Evolutionary conservation across 2,888 invertebrate genomes (phyloP), one percentile per base, ranked within the genome.

Genomic region (Macropis europaea): DNA sequence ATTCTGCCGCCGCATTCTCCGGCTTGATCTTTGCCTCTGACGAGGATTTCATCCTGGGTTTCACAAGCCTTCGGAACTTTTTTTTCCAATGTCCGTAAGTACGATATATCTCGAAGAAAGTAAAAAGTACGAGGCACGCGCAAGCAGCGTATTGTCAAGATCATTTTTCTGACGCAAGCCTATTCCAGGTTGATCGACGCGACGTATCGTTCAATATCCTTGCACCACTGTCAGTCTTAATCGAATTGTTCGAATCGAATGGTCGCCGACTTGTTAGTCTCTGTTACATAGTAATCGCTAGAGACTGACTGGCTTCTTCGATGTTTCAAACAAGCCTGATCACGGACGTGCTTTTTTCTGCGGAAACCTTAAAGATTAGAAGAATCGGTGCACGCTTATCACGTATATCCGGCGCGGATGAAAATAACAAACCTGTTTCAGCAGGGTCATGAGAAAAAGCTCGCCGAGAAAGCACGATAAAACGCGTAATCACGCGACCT

Each of bases 401-500:
- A n/a, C 26, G n/a, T n/a, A n/a, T 26, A 43, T 57, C 57, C 57
- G 57, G 57, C 22, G 45, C 24, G 52, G 19, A 62, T 45, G 53
- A 62, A 62, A 62, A 53, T 53, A 45, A 53, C 43, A 26, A 54
- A 62, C 50, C 24, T n/a, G 28, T 45, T 53, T 26, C 45, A 19
- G 22, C 19, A 15, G 47, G 3, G 13, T n/a, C 3, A 9, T 7
- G 19, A 32, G 28, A 40, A 59, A 30, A 26, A 28, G 28, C 34
- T 38, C 11, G 15, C 28, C 26, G 56, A 38, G 48, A 74, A 74
- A 62, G 32, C 57, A 26, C 47, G 36, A 63, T 62, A 57, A 76
- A 64, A 62, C 24, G 17, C 36, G 28, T 15, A 43, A 42, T 15
- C 30, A 42, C 52, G 40, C 28, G 73, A 73, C 72, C 72, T 73